Conservation (phyloP, 2,113 vertebrate species). For the Rhizomys pruinosus region DNA sequence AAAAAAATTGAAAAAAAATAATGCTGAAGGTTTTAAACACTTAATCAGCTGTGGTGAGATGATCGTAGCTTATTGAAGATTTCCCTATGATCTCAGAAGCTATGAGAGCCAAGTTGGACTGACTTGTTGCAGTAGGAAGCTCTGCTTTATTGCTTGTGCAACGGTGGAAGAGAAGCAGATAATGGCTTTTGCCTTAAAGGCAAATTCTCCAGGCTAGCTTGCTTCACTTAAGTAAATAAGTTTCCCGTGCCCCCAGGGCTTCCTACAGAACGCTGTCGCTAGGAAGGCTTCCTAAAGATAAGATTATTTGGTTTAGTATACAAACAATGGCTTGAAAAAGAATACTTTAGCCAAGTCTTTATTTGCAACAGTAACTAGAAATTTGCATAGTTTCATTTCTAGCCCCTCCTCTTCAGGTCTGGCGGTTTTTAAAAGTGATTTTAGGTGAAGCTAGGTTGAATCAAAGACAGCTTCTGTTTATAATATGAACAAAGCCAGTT, state of each 20-base stretch:
- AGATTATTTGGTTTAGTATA: conserved; percentile 68
- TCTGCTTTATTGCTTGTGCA: conserved; percentile 8
- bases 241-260: conserved; percentile 60
- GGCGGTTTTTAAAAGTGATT: not conserved
- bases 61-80: conserved; percentile 47
- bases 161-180: conserved; percentile 38
- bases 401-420: not conserved
- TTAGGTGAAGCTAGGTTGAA: conserved; percentile 39
- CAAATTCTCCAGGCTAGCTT: conserved; percentile 58
- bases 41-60: conserved; percentile 52
- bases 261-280: conserved; percentile 23
- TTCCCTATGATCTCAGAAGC: conserved; percentile 36
- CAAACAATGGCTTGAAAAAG: conserved; percentile 54
- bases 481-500: not conserved
- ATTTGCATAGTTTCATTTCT: not conserved
- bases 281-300: conserved; percentile 27
- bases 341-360: conserved; percentile 15
- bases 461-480: conserved; percentile 30
- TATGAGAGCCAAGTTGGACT: conserved; percentile 39
- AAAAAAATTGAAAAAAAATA: too few relatives aligned
- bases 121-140: conserved; percentile 39
- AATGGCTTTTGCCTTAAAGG: conserved; percentile 61
- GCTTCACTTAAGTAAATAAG: conserved; percentile 53
- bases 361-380: conserved; percentile 3
- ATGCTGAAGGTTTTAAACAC: conserved; percentile 66